These are phyloP conservation scores for Hylyphantes graminicola DNA, from an alignment of 1,140 invertebrate genomes.

Conservation along the genomic window DNA sequence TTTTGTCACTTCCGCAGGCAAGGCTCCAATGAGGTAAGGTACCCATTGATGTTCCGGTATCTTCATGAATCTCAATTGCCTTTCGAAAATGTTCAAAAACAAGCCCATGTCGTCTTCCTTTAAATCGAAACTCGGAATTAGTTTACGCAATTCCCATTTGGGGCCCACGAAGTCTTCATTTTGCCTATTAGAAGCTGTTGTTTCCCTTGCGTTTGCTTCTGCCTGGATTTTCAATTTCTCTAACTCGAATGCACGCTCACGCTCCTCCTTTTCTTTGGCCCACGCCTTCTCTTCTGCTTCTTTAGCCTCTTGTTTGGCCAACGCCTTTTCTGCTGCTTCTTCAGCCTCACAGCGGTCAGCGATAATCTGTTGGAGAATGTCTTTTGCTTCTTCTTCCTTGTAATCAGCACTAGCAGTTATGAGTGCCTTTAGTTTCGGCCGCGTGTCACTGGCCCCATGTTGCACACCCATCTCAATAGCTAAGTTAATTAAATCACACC, in stretches of 20 bases:
- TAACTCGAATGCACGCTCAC: background rate
- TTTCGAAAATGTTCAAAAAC: background rate
- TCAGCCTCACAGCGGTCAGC: no score
- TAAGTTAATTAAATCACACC: background rate
- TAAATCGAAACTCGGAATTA: constrained; percentile 4
- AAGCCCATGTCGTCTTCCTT: constrained; percentile 12
- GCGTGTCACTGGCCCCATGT: background rate
- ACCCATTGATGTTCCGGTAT: background rate
- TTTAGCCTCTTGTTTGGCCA: no score
- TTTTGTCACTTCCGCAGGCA: background rate
- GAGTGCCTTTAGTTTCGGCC: background rate
- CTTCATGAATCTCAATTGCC: background rate
- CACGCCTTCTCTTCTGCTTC: no score
- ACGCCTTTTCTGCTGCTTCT: no score
- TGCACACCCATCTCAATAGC: background rate
- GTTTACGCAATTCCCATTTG: constrained; percentile 3
- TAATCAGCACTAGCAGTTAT: no score
- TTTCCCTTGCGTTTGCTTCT: background rate
- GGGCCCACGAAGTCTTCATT: background rate
- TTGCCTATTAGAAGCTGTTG: background rate
- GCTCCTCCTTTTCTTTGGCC: no score
- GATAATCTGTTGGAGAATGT: no score
- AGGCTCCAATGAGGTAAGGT: background rate
- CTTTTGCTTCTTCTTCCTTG: no score
- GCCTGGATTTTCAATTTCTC: background rate